Conservation (phyloP, 2,797 vertebrate genomes). For the Caiman crocodilus region DNA sequence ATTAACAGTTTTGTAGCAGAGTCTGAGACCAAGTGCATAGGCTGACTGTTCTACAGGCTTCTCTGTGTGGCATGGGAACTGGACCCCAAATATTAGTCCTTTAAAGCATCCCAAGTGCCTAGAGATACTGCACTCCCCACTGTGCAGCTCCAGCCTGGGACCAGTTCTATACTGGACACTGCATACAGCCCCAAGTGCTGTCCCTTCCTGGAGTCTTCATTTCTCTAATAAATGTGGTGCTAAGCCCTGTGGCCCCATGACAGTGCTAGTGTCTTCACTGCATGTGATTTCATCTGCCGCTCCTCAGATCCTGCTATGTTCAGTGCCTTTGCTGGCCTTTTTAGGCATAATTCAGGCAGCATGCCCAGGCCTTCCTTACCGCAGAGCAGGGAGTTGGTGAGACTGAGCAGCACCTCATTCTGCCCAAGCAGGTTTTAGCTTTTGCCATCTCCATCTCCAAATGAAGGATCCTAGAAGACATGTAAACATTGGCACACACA, state of each 20-base stretch:
- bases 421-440: slow-evolving; percentile 72
- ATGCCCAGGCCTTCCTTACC: not conserved
- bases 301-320: not conserved
- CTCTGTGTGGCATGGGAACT: not conserved
- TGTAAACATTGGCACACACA: no score
- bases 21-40: not conserved
- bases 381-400: not conserved
- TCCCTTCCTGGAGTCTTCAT: no score
- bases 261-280: not conserved
- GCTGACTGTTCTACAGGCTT: not conserved
- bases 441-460: slow-evolving; percentile 81
- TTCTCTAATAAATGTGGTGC: no score
- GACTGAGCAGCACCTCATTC: not conserved
- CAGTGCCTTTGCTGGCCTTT: not conserved
- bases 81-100: not conserved
- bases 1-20: not conserved
- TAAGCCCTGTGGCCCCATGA: not conserved
- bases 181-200: no score
- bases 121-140: not conserved
- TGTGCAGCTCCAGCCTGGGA: not conserved
- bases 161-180: not conserved
- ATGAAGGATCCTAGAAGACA: slow-evolving; percentile 76
- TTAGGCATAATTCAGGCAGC: not conserved
- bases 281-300: not conserved
- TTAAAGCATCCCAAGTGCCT: no score